These are phyloP conservation scores for Sorex araneus DNA, from an alignment of 2,113 vertebrate genomes.

Conservation along the genomic window DNA sequence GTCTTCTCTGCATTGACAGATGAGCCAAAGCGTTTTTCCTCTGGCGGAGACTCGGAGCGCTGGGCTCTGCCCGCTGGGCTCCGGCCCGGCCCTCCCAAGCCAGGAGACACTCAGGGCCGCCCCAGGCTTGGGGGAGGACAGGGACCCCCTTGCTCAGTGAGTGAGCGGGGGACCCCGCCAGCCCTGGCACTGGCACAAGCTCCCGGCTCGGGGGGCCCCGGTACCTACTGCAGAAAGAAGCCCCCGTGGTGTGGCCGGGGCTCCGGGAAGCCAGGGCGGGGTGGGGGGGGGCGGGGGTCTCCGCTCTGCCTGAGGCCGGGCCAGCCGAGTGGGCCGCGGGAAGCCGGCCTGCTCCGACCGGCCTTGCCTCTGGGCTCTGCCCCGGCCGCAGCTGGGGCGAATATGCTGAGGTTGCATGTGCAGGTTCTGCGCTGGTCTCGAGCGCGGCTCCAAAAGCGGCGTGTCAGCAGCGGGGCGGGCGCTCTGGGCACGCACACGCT, in stretches of 20 bases:
- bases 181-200: too few species aligned
- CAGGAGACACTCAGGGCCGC: too few species aligned
- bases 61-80: background rate
- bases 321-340: conserved; percentile 75
- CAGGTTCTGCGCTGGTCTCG: conserved; percentile 87
- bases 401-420: conserved; percentile 91
- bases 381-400: conserved; percentile 93
- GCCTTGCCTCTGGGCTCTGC: conserved; percentile 89
- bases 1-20: background rate
- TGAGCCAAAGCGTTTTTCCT: background rate
- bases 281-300: too few species aligned
- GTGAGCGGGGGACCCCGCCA: background rate
- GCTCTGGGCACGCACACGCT: conserved; percentile 75
- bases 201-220: too few species aligned
- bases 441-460: conserved; percentile 87
- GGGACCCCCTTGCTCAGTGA: background rate
- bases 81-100: too few species aligned
- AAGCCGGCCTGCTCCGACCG: conserved; percentile 88
- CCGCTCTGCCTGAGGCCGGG: too few species aligned
- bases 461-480: conserved; percentile 87
- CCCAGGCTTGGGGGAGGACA: too few species aligned
- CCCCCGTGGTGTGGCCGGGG: too few species aligned
- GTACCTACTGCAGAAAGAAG: too few species aligned
- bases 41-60: background rate
- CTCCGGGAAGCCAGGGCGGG: too few species aligned